Percentiles rank a stretch among this genome's conserved stretches.
Evolutionary conservation across 1,140 invertebrate species (phyloP).

Genomic region (Ganaspis sp.): DNA sequence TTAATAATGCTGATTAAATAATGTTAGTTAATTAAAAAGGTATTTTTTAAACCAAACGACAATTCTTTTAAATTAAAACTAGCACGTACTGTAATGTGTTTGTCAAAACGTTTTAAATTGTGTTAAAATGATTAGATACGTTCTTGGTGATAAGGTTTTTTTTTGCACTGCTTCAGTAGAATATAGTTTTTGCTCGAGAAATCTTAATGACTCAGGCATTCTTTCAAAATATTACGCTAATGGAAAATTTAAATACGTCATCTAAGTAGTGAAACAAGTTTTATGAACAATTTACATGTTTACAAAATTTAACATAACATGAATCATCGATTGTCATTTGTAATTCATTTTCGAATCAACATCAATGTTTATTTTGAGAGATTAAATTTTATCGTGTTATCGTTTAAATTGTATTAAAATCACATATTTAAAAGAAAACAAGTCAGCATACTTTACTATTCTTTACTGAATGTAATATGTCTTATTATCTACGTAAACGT

Average conservation of each 20-base stretch:
- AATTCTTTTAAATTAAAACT: too few species aligned
- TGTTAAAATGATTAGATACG: background rate
- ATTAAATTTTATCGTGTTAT: background rate
- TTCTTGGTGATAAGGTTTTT: background rate
- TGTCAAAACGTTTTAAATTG: too few species aligned
- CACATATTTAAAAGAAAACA: background rate
- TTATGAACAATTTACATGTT: background rate
- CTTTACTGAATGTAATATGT: background rate
- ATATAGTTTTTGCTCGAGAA: background rate
- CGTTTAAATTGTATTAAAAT: background rate
- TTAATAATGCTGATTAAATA: too few species aligned
- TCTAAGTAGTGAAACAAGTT: too few species aligned
- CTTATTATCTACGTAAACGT: background rate
- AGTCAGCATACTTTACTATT: background rate
- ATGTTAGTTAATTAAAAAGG: too few species aligned
- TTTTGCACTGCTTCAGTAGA: background rate
- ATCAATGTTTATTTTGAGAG: background rate
- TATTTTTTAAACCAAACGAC: too few species aligned
- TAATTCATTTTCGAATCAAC: background rate
- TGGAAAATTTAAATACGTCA: background rate
- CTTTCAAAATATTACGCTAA: background rate
- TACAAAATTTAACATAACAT: background rate
- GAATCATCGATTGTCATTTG: background rate
- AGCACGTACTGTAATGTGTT: too few species aligned
- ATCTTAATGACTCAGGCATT: background rate